A percentile compares a stretch with the other conserved stretches of the same genome.
phyloP scores from a whole-genome alignment of 1,140 invertebrate genomes.

The Macrotrachela quadricornifera region DNA sequence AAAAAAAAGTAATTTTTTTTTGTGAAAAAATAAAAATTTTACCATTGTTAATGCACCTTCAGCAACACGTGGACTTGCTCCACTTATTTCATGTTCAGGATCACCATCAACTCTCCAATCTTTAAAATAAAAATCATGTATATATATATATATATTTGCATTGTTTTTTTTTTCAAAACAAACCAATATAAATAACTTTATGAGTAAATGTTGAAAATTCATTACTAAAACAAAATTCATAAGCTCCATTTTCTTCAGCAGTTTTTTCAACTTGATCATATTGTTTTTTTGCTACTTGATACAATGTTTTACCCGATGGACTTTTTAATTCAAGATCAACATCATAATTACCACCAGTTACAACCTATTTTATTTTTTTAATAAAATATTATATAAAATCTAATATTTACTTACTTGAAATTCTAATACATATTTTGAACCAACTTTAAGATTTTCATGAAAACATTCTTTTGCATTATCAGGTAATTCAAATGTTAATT shows the following conservation, averaged over 20 bases:
- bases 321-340: constrained; percentile 77
- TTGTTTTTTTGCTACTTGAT: constrained; percentile 72
- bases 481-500: constrained; percentile 89
- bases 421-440: constrained; percentile 66
- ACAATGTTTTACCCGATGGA: constrained; percentile 66
- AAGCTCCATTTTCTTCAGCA: constrained; percentile 49
- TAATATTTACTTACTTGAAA: constrained; percentile 95
- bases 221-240: constrained; percentile 84
- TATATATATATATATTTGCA: too few species aligned
- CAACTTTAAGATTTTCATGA: constrained; percentile 73
- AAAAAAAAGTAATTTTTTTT: too few species aligned
- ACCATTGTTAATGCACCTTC: constrained; percentile 15
- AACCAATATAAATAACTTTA: constrained; percentile 95
- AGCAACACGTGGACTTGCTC: constrained; percentile 54
- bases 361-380: too few species aligned
- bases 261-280: constrained; percentile 75
- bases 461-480: constrained; percentile 97
- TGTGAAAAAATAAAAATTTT: too few species aligned
- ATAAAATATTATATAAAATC: too few species aligned
- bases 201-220: constrained; percentile 99
- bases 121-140: constrained; percentile 39
- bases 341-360: constrained; percentile 95
- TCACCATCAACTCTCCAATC: constrained; percentile 90
- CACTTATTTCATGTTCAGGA: constrained; percentile 48
- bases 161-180: constrained; percentile 34